Evolutionary conservation across 2,113 vertebrate species (phyloP).

Genomic region (Colaptes auratus): DNA sequence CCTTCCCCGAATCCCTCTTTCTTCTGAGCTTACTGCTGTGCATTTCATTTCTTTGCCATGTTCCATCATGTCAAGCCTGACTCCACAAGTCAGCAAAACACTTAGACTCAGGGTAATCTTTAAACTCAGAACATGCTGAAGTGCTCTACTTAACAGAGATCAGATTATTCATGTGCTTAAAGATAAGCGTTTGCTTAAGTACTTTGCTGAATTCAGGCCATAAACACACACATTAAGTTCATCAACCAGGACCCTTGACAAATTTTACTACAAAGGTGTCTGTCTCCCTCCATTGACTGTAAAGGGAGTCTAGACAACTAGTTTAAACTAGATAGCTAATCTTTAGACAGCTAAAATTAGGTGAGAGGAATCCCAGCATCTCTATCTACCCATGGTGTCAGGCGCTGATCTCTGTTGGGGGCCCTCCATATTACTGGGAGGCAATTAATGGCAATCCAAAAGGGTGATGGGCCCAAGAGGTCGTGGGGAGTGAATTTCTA

Average conservation of each 20-base stretch:
- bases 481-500: background rate
- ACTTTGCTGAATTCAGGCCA: slow-evolving; percentile 37
- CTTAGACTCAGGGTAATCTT: background rate
- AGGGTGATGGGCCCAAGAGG: background rate
- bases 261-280: slow-evolving; percentile 26
- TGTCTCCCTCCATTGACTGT: background rate
- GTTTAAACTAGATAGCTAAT: slow-evolving; percentile 49
- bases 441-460: background rate
- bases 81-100: background rate
- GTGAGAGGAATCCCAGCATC: slow-evolving; percentile 43
- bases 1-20: background rate
- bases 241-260: background rate
- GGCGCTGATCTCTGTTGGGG: background rate
- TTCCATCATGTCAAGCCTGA: background rate
- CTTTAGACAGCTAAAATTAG: slow-evolving; percentile 8
- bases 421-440: background rate
- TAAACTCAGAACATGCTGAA: slow-evolving; percentile 18
- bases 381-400: background rate
- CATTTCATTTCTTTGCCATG: background rate
- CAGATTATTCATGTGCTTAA: slow-evolving; percentile 43
- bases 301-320: background rate
- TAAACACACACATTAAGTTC: slow-evolving; percentile 53
- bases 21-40: background rate
- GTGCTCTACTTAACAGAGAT: slow-evolving; percentile 50
- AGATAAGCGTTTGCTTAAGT: slow-evolving; percentile 52